These are phyloP conservation scores for Callorhinus ursinus DNA, from an alignment of 2,113 vertebrate species.

Conservation along the genomic window DNA sequence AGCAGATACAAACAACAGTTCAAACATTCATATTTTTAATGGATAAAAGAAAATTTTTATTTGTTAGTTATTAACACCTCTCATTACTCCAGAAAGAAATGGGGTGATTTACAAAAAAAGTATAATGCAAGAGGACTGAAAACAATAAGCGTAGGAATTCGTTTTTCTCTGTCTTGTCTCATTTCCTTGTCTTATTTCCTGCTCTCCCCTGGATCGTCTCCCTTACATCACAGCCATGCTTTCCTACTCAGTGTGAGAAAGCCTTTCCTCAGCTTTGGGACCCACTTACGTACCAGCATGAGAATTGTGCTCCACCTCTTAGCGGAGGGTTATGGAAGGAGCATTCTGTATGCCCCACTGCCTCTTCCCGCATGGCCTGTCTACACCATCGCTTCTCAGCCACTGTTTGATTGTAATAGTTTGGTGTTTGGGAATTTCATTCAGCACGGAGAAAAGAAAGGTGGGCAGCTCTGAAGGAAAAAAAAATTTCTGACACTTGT, in stretches of 20 bases:
- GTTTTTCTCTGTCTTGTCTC: not conserved
- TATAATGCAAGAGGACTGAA: not conserved
- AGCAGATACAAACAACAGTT: not conserved
- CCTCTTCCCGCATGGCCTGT: not conserved
- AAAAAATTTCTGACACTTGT: not conserved
- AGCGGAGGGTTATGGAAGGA: not conserved
- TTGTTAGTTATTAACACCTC: slow-evolving; percentile 34
- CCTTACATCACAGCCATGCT: not conserved
- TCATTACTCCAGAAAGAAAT: slow-evolving; percentile 39
- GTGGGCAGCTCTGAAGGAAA: not conserved
- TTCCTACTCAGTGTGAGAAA: not conserved
- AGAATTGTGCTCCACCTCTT: not conserved
- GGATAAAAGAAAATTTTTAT: not conserved
- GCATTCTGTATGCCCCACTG: fast-evolving
- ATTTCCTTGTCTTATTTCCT: not conserved
- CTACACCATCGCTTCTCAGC: not conserved
- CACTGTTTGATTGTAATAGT: not conserved
- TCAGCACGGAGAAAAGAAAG: not conserved
- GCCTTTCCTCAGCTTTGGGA: not conserved
- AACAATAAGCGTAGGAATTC: not conserved
- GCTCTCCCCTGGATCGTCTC: not conserved
- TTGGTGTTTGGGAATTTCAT: not conserved
- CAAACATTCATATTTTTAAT: slow-evolving; percentile 39
- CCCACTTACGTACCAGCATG: not conserved
- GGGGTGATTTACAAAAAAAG: slow-evolving; percentile 13